Base-by-base conservation (phyloP, 2,113 vertebrate genomes). In the Opisthocomus hoazin region DNA sequence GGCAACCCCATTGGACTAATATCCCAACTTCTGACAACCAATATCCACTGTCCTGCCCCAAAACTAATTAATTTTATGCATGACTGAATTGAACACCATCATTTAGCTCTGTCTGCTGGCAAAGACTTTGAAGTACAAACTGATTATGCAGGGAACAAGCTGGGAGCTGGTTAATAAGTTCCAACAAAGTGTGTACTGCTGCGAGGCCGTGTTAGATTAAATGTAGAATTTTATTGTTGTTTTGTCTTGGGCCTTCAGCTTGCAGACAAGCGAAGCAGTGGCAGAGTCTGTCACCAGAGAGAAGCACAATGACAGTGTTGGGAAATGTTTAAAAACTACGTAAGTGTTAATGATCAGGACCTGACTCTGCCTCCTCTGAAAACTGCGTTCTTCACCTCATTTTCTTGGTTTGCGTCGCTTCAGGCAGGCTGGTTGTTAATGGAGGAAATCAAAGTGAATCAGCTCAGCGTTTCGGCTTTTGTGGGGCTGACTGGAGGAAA, bases 61-160 rank as follows among this genome's bases (percentile, higher is more conserved):
- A 45, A 91, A 94, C 93, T 60, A 90, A 96, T 96, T 86, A 77
- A 94, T 95, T 97, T 96, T 84, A 29, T 90, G 46, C 79, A 45
- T 78, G 91, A 93, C 68, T 80, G 90, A 37, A 60, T 57, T 43
- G 48, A 91, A 93, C 56, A 51, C 37, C 78, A 7, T 63, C 93
- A 8, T 91, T 96, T 81, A 94, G 90, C 93, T 70, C 43, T 58
- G 89, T 70, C 45, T 87, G 87, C 92, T 51, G 66, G 75, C 0
- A 1, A 73, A 64, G 92, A 12, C 93, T 96, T 96, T 96, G 92
- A 96, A 92, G 93, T 92, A 30, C 91, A 83, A 90, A 86, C n/a
- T 82, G 85, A 95, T 95, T 94, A 88, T 86, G 68, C 79, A 30
- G 93, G 88, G 92, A 81, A 43, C 92, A 75, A 93, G 85, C 88